phyloP scores from a whole-genome alignment of 2,888 invertebrate species.

The Drosophila colorata region DNA sequence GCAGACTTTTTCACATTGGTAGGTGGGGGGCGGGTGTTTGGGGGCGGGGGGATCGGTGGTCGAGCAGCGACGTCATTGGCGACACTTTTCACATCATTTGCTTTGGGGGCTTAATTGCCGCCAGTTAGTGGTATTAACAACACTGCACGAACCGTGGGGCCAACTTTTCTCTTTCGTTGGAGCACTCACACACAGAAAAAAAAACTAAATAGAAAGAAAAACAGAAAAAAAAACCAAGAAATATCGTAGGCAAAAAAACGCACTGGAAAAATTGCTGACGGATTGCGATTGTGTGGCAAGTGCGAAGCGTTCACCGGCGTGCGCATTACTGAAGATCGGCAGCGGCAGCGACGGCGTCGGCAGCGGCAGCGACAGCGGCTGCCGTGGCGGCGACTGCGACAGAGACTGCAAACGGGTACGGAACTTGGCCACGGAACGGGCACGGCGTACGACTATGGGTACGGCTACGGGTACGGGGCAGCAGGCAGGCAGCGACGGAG shows the following conservation, averaged over 20 bases:
- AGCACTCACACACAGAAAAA: conserved; percentile 13
- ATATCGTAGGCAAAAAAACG: conserved; percentile 7
- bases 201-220: conserved; percentile 1
- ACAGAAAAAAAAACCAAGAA: conserved; percentile 1
- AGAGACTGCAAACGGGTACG: conserved; percentile 1
- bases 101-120: conserved; percentile 48
- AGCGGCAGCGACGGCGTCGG: conserved; percentile 25
- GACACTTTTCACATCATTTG: conserved; percentile 73
- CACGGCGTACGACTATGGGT: no score
- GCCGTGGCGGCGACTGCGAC: neutral
- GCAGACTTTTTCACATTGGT: neutral
- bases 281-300: conserved; percentile 60
- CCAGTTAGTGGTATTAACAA: conserved; percentile 27
- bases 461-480: neutral
- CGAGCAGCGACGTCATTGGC: conserved; percentile 63
- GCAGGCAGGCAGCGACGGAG: conserved; percentile 22
- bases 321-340: conserved; percentile 74
- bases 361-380: conserved; percentile 26
- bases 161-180: neutral
- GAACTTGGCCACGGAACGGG: conserved; percentile 1
- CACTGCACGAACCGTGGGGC: conserved; percentile 32
- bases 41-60: neutral
- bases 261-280: conserved; percentile 40
- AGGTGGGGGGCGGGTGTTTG: neutral
- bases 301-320: conserved; percentile 78